Evolutionary conservation across 2,888 invertebrate genomes (phyloP).

Genomic region (Harmothoe impar): DNA sequence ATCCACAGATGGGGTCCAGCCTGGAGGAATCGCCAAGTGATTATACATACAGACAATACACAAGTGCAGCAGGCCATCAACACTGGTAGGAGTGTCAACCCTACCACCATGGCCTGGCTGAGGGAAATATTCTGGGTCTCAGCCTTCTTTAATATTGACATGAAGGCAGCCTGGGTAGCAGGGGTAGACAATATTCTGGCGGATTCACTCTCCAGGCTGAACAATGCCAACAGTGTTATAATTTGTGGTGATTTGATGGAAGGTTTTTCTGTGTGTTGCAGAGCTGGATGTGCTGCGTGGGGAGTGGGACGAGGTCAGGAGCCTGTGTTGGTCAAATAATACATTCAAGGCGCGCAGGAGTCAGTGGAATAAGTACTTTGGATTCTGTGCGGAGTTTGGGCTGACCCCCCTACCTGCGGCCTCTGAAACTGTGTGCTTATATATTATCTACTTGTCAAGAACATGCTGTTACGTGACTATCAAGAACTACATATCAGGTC

Average conservation of each 20-base stretch:
- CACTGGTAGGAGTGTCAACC: neutral
- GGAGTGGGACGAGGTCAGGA: neutral
- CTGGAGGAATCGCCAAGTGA: neutral
- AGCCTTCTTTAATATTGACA: neutral
- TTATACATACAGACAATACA: too few species aligned
- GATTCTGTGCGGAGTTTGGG: neutral
- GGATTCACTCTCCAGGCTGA: neutral
- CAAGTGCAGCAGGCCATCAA: too few species aligned
- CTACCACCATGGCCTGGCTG: neutral
- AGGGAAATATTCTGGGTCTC: neutral
- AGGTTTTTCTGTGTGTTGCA: too few species aligned
- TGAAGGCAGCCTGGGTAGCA: neutral
- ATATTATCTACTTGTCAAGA: too few species aligned
- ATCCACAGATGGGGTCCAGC: neutral
- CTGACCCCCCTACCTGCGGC: neutral
- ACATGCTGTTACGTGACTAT: too few species aligned
- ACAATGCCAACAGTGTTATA: too few species aligned
- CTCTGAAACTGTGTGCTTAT: neutral
- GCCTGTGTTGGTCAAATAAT: neutral
- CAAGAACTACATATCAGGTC: too few species aligned
- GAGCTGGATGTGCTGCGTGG: too few species aligned
- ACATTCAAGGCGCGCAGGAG: neutral
- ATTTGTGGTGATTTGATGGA: too few species aligned
- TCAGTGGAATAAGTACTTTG: neutral
- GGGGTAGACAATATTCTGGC: neutral